Base-by-base conservation (phyloP, 2,113 vertebrate species). In the Pelvicachromis taeniatus region DNA sequence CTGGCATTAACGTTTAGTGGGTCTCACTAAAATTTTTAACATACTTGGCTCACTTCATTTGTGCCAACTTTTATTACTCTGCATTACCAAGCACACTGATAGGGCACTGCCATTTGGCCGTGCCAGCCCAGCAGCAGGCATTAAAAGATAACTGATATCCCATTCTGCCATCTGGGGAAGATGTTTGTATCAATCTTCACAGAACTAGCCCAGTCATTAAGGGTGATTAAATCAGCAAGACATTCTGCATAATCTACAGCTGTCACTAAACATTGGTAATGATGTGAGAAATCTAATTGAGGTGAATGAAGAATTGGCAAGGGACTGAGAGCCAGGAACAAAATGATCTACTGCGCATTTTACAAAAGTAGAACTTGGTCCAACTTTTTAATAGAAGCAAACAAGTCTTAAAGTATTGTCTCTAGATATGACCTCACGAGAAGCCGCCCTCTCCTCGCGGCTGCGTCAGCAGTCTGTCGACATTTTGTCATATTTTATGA, bases 91-190 rank as follows among this genome's bases (percentile, higher is more conserved):
- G 82, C 78, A 75, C 35, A 42, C 73, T 80, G 85, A 83, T 88
- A 85, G 87, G 56, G n/a, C 45, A 9, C 50, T 58, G 80, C 9
- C 40, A 78, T 78, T 86, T 42, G 3, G 13, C 80, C 26, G 23
- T 89, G 85, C 90, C 88, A 90, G 88, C 61, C 61, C 85, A 21
- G 85, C 87, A 87, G 86, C 84, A 77, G 61, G 33, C 80, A 78
- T 87, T 78, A 81, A 86, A 75, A 75, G 61, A 85, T 78, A 78
- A 88, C 70, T 54, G 79, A 80, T 90, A 88, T 88, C 77, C 82
- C 70, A 84, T 63, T 88, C 88, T 85, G 86, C 82, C 91, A 92
- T 93, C 89, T 95, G 94, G 81, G 38, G 79, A 92, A 92, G 45
- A 83, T 12, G 56, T 94, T 89, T 85, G 77, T 3, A 9, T 54